Conservation (phyloP, 2,797 vertebrate species). For the Mergus octosetaceus region DNA sequence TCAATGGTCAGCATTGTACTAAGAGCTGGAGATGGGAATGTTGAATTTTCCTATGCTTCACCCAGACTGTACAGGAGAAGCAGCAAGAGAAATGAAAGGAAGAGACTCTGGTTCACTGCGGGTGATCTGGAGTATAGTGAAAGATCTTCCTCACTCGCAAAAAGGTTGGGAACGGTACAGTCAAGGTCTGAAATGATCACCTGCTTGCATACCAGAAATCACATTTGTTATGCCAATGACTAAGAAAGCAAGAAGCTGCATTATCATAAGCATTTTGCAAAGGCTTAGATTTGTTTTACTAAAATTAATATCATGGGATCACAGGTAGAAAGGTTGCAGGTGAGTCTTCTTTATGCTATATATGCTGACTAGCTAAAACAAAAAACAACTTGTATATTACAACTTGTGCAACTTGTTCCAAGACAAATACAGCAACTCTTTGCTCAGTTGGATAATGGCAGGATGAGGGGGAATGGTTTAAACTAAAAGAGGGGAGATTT, state of each 20-base stretch:
- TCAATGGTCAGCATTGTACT: background rate
- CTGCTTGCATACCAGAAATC: background rate
- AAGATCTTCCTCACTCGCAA: background rate
- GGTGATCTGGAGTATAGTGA: background rate
- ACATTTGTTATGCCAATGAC: rapidly evolving
- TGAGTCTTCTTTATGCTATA: background rate
- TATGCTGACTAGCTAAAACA: no score
- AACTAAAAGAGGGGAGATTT: no score
- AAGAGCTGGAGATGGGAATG: background rate
- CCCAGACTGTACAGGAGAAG: background rate
- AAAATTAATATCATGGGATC: background rate
- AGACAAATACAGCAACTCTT: background rate
- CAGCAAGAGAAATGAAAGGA: background rate
- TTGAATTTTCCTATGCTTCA: background rate
- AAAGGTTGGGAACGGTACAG: background rate
- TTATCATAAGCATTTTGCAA: background rate
- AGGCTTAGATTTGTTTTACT: background rate
- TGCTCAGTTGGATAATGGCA: no score
- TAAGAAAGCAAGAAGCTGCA: background rate
- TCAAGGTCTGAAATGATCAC: rapidly evolving
- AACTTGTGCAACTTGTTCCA: background rate
- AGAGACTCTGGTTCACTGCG: background rate
- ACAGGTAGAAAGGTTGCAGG: rapidly evolving
- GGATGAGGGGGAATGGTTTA: no score
- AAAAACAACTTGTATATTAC: no score